A percentile compares a stretch with the other conserved stretches of the same genome.
Evolutionary conservation across 2,113 vertebrate genomes (phyloP).

Genomic region (Mormoops blainvillei): DNA sequence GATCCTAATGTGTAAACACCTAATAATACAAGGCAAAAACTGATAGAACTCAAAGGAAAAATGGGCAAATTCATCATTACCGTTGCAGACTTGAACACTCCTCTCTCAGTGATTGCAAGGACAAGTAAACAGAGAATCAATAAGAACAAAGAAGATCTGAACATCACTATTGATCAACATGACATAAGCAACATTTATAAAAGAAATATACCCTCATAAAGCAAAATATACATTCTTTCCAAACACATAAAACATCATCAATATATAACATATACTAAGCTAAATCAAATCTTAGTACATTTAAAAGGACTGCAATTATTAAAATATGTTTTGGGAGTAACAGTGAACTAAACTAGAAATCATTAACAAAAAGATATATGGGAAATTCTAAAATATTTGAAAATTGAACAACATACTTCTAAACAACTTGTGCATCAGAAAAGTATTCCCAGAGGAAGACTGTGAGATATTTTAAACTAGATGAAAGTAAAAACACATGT

Average conservation of each 20-base stretch:
- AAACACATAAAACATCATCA: not conserved
- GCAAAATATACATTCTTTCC: not conserved
- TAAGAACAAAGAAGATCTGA: not conserved
- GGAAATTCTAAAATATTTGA: not conserved
- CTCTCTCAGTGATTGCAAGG: not conserved
- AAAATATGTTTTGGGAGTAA: not conserved
- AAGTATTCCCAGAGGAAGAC: not conserved
- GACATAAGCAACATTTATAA: not conserved
- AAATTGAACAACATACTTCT: not conserved
- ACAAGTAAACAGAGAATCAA: not conserved
- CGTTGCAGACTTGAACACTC: not conserved
- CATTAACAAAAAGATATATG: not conserved
- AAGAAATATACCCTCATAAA: not conserved
- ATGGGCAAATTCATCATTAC: not conserved
- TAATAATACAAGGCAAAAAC: not conserved
- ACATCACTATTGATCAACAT: not conserved
- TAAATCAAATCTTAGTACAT: not conserved
- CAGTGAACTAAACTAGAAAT: not conserved
- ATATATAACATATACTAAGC: not conserved
- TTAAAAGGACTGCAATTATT: not conserved
- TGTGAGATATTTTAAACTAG: not conserved
- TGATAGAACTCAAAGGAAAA: not conserved
- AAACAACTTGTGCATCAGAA: not conserved
- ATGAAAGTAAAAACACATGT: not conserved
- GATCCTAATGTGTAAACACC: not conserved